These are phyloP conservation scores for Parasteatoda lunata DNA, from an alignment of 2,888 invertebrate species.

Conservation along the genomic window DNA sequence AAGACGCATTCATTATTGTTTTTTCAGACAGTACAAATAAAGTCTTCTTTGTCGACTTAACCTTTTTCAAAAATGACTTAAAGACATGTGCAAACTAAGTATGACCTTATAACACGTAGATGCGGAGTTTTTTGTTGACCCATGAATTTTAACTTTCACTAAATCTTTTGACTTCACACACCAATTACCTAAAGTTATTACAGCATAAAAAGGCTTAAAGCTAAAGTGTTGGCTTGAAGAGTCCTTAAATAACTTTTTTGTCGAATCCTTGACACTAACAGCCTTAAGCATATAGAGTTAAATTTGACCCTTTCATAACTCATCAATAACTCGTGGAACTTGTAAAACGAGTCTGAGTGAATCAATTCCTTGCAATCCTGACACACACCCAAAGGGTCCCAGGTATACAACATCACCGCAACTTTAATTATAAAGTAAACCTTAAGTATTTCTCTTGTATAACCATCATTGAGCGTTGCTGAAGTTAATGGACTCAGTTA, in stretches of 20 bases:
- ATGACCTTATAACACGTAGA: no score
- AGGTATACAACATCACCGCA: not conserved
- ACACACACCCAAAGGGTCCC: constrained; percentile 47
- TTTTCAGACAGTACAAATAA: no score
- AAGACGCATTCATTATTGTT: no score
- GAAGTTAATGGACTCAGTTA: not conserved
- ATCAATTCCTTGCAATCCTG: constrained; percentile 29
- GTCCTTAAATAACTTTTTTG: constrained; percentile 37
- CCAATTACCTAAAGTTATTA: constrained; percentile 21
- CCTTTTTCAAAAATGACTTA: no score
- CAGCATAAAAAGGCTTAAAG: constrained; percentile 6
- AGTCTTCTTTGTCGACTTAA: no score
- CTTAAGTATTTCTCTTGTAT: constrained; percentile 4
- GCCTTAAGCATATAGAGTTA: constrained; percentile 35
- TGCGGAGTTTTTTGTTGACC: not conserved
- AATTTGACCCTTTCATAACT: constrained; percentile 38
- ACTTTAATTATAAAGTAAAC: constrained; percentile 49
- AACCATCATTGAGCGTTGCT: not conserved
- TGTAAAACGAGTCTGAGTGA: constrained; percentile 50
- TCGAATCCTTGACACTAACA: constrained; percentile 58
- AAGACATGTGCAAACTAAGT: no score
- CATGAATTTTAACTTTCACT: constrained; percentile 10
- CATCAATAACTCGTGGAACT: constrained; percentile 38
- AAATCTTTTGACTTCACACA: constrained; percentile 25
- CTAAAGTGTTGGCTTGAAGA: constrained; percentile 51